Evolutionary conservation across 2,888 invertebrate genomes (phyloP).

Genomic region (Malthinus flaveolus): DNA sequence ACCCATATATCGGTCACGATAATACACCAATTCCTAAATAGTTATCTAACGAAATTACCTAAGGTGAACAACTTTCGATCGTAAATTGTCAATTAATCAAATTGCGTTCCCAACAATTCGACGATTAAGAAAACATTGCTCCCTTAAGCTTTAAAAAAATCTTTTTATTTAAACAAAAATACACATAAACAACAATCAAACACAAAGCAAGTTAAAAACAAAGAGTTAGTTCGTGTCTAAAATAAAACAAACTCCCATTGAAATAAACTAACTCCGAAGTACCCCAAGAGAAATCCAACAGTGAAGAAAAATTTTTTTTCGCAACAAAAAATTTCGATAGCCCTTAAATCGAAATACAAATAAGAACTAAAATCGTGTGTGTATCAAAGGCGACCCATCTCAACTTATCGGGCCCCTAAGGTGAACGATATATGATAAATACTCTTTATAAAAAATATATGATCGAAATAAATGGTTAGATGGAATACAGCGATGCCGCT

Average conservation of each 20-base stretch:
- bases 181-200: constrained; percentile 28
- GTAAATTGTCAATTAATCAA: too few relatives aligned
- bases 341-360: constrained; percentile 25
- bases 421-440: constrained; percentile 49
- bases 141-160: too few relatives aligned
- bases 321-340: constrained; percentile 11
- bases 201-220: constrained; percentile 32
- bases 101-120: too few relatives aligned
- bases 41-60: too few relatives aligned
- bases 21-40: too few relatives aligned
- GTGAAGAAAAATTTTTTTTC: constrained; percentile 19
- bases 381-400: constrained; percentile 32
- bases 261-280: constrained; percentile 33
- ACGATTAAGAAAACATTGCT: too few relatives aligned
- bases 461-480: constrained; percentile 50
- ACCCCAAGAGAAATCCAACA: constrained; percentile 32
- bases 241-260: constrained; percentile 37
- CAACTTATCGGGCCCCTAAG: constrained; percentile 35
- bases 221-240: constrained; percentile 35
- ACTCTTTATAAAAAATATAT: constrained; percentile 46
- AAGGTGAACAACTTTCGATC: too few relatives aligned
- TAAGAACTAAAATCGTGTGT: constrained; percentile 32
- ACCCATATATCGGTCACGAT: too few relatives aligned
- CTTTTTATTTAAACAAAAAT: too few relatives aligned
- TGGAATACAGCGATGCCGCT: constrained; percentile 40